Conservation (phyloP, 2,113 vertebrate genomes). For the Eulemur macaco region DNA sequence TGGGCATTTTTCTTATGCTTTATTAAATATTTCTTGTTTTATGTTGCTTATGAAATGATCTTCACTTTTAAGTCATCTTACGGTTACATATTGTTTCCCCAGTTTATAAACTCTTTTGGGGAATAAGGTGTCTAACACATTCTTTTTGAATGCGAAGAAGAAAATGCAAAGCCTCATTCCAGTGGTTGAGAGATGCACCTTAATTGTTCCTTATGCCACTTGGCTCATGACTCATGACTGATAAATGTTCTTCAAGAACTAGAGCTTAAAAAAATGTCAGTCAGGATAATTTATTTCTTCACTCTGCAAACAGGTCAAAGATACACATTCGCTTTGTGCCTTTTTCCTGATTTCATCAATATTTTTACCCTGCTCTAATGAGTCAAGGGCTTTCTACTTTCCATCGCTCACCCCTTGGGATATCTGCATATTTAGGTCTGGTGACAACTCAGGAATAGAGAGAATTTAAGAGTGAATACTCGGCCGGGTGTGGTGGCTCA, state of each 20-base stretch:
- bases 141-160: not conserved
- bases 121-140: not conserved
- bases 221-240: not conserved
- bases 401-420: not conserved
- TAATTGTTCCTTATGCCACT: not conserved
- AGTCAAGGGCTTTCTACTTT: not conserved
- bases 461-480: not conserved
- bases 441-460: not conserved
- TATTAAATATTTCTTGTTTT: not conserved
- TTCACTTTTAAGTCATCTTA: not conserved
- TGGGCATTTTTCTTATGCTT: not conserved
- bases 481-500: no score
- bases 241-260: not conserved
- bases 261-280: not conserved
- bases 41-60: not conserved
- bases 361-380: not conserved
- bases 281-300: not conserved
- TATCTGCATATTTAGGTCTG: not conserved
- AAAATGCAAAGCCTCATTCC: not conserved
- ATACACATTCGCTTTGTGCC: not conserved
- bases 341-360: slow-evolving; percentile 5
- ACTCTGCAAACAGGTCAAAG: not conserved
- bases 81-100: not conserved
- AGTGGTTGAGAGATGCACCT: not conserved
- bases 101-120: not conserved